Evolutionary conservation across 2,797 vertebrate species (phyloP).

Genomic region (Megaceryle alcyon): DNA sequence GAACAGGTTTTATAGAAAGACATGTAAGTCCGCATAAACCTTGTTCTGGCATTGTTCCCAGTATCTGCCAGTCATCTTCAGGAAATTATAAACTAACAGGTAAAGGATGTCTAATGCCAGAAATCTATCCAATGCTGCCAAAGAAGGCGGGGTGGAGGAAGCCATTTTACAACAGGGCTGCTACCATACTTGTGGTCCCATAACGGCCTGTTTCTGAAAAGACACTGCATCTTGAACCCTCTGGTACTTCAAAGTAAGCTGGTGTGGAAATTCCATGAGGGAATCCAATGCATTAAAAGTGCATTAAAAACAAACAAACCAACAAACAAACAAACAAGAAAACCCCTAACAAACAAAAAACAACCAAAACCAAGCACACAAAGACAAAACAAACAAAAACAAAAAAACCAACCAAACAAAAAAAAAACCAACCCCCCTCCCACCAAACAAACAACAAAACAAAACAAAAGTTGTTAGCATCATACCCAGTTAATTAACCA

Average conservation of each 20-base stretch:
- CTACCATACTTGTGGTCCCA: rapidly evolving
- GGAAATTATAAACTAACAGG: background rate
- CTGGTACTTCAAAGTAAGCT: background rate
- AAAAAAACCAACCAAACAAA: no score
- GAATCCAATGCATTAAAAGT: background rate
- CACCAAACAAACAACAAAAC: no score
- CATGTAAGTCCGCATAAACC: background rate
- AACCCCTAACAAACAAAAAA: no score
- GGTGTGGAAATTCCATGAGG: background rate
- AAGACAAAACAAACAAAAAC: no score
- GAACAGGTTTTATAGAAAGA: background rate
- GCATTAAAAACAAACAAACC: no score
- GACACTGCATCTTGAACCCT: background rate
- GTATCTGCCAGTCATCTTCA: background rate
- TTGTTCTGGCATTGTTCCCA: background rate
- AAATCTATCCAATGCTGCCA: background rate
- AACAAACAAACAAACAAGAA: no score
- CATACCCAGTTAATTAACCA: background rate
- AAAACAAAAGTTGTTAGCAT: background rate
- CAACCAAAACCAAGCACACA: no score
- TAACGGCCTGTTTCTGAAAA: background rate
- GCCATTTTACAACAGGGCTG: rapidly evolving
- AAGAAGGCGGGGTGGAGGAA: background rate
- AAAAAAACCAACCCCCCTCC: no score
- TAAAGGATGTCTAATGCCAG: background rate